Evolutionary conservation across 2,797 vertebrate species (phyloP).

Genomic region (Hozukius guyotensis): DNA sequence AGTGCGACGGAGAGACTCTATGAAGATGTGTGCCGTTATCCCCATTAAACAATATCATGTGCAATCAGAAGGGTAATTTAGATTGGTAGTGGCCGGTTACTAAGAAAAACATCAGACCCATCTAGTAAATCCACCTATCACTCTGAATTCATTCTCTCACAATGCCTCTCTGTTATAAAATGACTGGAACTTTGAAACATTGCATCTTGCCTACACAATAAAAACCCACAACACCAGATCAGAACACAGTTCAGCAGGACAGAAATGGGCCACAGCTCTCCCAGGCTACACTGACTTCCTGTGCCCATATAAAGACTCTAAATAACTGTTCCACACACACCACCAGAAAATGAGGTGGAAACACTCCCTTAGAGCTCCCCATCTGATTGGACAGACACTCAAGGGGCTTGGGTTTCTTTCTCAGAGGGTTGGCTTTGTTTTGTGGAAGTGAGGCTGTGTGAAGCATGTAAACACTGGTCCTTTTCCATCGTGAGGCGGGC

Average conservation of each 20-base stretch:
- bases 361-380: slow-evolving; percentile 53
- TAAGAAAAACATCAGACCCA: neutral
- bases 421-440: slow-evolving; percentile 72
- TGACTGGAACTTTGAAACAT: slow-evolving; percentile 26
- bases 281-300: slow-evolving; percentile 38
- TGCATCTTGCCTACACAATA: slow-evolving; percentile 38
- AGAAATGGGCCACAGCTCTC: slow-evolving; percentile 45
- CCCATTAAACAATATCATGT: no score
- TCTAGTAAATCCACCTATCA: slow-evolving; percentile 6
- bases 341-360: slow-evolving; percentile 43
- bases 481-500: slow-evolving; percentile 49
- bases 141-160: neutral
- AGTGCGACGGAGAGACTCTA: no score
- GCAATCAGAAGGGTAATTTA: no score
- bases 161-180: slow-evolving; percentile 29
- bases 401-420: slow-evolving; percentile 58
- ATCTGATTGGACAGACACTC: slow-evolving; percentile 59
- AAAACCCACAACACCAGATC: slow-evolving; percentile 31
- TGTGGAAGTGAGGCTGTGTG: slow-evolving; percentile 63
- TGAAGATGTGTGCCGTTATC: no score
- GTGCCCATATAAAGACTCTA: slow-evolving; percentile 51
- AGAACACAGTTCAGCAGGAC: slow-evolving; percentile 5
- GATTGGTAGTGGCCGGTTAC: no score
- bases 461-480: slow-evolving; percentile 78
- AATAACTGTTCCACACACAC: slow-evolving; percentile 27